phyloP scores from a whole-genome alignment of 2,888 invertebrate genomes.

The Heteromurus nitidus region DNA sequence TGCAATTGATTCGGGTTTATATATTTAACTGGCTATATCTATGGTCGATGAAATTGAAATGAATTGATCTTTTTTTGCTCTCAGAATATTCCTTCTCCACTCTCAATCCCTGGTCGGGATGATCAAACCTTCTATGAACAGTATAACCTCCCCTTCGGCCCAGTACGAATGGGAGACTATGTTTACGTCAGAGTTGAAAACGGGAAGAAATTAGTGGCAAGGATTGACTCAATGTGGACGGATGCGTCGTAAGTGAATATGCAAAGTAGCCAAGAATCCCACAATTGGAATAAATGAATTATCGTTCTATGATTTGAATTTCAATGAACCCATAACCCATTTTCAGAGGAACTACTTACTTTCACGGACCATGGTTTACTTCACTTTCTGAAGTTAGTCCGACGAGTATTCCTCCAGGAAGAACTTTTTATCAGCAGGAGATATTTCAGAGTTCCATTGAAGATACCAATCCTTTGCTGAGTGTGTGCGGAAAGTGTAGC shows the following conservation, averaged over 20 bases:
- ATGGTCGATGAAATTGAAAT: neutral
- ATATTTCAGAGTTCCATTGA: slow-evolving; percentile 92
- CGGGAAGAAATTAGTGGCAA: slow-evolving; percentile 92
- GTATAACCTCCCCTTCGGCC: slow-evolving; percentile 88
- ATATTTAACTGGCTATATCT: neutral
- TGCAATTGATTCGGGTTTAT: slow-evolving; percentile 16
- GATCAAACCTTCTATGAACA: slow-evolving; percentile 94
- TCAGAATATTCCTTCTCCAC: slow-evolving; percentile 87
- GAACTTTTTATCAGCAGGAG: slow-evolving; percentile 95
- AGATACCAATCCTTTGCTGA: slow-evolving; percentile 92
- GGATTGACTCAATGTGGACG: slow-evolving; percentile 96
- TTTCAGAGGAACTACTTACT: slow-evolving; percentile 89
- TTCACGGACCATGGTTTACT: slow-evolving; percentile 95
- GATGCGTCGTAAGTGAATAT: slow-evolving; percentile 89
- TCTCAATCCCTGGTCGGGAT: slow-evolving; percentile 81
- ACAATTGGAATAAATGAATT: too few relatives aligned
- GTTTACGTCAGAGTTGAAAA: slow-evolving; percentile 95
- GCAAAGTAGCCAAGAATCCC: too few relatives aligned
- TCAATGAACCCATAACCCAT: slow-evolving; percentile 63
- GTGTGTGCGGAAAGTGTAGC: slow-evolving; percentile 92
- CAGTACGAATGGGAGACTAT: slow-evolving; percentile 93
- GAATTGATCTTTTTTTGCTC: slow-evolving; percentile 33
- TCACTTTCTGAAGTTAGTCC: slow-evolving; percentile 90
- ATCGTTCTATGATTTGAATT: slow-evolving; percentile 13
- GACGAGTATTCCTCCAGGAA: slow-evolving; percentile 79